Evolutionary conservation across 1,140 invertebrate genomes (phyloP).

Genomic region (Drosophila sproati): DNA sequence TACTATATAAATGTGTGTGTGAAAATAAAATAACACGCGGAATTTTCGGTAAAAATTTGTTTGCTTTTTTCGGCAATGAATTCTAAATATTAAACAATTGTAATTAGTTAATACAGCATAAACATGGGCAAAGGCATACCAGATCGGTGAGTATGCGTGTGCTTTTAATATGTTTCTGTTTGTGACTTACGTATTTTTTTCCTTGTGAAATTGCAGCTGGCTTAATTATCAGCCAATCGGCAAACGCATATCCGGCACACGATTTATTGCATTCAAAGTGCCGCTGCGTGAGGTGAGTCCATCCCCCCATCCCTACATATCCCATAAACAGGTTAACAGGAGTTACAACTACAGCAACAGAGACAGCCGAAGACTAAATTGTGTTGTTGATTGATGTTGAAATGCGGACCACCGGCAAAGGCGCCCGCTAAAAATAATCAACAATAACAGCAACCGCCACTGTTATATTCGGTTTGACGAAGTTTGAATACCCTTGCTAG

Average conservation of each 20-base stretch:
- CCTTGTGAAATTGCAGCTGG: constrained; percentile 87
- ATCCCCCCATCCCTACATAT: constrained; percentile 2
- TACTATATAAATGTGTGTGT: constrained; percentile 4
- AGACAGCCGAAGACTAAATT: neutral
- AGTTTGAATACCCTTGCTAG: neutral
- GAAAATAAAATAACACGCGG: constrained; percentile 10
- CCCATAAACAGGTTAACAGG: constrained; percentile 59
- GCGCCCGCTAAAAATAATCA: constrained; percentile 74
- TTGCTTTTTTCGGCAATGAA: neutral
- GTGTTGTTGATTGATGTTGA: constrained; percentile 68
- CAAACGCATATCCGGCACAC: constrained; percentile 87
- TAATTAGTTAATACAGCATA: neutral
- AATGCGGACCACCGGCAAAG: constrained; percentile 60
- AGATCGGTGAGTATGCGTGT: constrained; percentile 42
- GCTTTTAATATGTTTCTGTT: neutral
- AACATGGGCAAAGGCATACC: constrained; percentile 56
- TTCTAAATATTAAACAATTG: neutral
- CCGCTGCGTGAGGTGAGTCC: constrained; percentile 89
- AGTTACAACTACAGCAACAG: constrained; percentile 18
- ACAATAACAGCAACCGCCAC: constrained; percentile 21
- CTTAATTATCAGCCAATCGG: constrained; percentile 88
- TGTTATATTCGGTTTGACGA: neutral
- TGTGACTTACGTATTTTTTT: constrained; percentile 13
- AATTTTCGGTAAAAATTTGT: neutral
- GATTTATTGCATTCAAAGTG: constrained; percentile 91